Percentiles rank a stretch among this genome's conserved stretches.
Conservation (phyloP, 2,888 invertebrate genomes). For the Crematogaster levior region DNA sequence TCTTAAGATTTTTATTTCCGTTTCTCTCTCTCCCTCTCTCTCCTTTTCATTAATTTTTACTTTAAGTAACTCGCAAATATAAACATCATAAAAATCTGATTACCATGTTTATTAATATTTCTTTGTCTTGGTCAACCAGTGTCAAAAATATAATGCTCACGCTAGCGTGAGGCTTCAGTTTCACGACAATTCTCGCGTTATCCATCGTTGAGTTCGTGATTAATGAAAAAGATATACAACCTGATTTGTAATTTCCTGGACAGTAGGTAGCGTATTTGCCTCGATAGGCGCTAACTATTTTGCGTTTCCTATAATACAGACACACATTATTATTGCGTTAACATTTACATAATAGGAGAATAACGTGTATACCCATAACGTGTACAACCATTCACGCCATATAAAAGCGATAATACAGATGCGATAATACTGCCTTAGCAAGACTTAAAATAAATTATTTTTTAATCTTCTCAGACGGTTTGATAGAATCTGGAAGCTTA, state of each 20-base stretch:
- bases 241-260: slow-evolving; percentile 41
- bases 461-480: not conserved
- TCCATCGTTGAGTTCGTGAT: slow-evolving; percentile 14
- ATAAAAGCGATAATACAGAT: not conserved
- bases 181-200: slow-evolving; percentile 17
- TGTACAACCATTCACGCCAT: not conserved
- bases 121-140: slow-evolving; percentile 15
- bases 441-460: not conserved
- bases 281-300: slow-evolving; percentile 20
- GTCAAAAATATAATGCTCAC: slow-evolving; percentile 8
- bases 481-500: not conserved
- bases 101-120: slow-evolving; percentile 36
- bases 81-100: slow-evolving; percentile 9
- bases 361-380: too few species aligned
- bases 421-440: too few species aligned
- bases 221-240: slow-evolving; percentile 34
- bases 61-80: not conserved
- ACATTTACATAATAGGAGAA: slow-evolving; percentile 22
- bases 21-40: too few species aligned
- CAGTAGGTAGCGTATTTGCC: slow-evolving; percentile 10
- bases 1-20: not conserved
- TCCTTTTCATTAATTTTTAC: not conserved
- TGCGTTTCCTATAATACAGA: slow-evolving; percentile 1
- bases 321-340: not conserved
- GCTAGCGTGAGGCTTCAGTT: not conserved